phyloP scores from a whole-genome alignment of 1,140 invertebrate species.

The Drosophila erecta region DNA sequence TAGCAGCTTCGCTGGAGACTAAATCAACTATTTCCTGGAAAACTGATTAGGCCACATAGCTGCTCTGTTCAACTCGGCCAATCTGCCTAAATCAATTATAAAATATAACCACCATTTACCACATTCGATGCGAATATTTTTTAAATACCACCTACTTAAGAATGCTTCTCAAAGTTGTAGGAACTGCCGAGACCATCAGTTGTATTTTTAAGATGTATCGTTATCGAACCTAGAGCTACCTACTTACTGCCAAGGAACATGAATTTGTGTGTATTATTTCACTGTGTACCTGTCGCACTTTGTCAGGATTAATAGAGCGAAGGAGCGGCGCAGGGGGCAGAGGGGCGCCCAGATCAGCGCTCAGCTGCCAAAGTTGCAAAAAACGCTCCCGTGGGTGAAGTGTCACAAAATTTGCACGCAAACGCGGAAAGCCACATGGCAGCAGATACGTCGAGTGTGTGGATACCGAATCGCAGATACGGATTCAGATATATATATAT shows the following conservation, averaged over 20 bases:
- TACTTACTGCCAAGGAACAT: too few relatives aligned
- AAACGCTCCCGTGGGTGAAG: constrained; percentile 74
- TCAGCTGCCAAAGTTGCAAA: constrained; percentile 47
- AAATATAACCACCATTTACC: too few relatives aligned
- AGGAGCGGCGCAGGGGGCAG: constrained; percentile 21
- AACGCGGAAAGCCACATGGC: constrained; percentile 64
- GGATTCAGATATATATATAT: constrained; percentile 14
- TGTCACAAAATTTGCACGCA: constrained; percentile 77
- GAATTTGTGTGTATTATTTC: not conserved
- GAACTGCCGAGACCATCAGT: too few relatives aligned
- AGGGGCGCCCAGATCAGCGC: constrained; percentile 13
- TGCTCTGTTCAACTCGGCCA: too few relatives aligned
- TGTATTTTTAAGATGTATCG: too few relatives aligned
- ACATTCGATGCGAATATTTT: too few relatives aligned
- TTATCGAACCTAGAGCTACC: too few relatives aligned
- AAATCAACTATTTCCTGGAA: constrained; percentile 73
- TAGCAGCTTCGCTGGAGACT: constrained; percentile 48
- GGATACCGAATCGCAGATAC: constrained; percentile 19
- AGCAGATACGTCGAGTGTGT: constrained; percentile 38
- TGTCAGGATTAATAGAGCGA: constrained; percentile 75
- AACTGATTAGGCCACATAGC: not conserved
- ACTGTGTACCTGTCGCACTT: constrained; percentile 40
- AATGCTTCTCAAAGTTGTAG: too few relatives aligned
- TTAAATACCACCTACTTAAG: too few relatives aligned
- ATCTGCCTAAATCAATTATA: too few relatives aligned